phyloP scores from a whole-genome alignment of 37 sponge, comb jelly and placozoan species.

The Cladorhizidae sp. region DNA sequence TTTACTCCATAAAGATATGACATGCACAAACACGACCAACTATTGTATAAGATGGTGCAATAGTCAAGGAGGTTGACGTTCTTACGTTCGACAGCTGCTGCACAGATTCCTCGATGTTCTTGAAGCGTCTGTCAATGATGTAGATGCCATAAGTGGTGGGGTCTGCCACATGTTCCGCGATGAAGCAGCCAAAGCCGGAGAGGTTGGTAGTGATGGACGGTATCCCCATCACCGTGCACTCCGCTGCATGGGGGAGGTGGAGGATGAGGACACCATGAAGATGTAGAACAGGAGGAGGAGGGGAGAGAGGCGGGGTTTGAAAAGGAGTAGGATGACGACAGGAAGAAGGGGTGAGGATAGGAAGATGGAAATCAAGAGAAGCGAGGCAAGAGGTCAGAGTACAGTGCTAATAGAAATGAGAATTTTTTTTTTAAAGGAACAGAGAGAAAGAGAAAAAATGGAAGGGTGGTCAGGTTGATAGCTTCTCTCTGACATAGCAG shows the following conservation, averaged over 20 bases:
- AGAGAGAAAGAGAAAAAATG: too few species aligned
- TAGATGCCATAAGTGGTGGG: slow-evolving; percentile 96
- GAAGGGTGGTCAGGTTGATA: too few species aligned
- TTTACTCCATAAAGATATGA: too few species aligned
- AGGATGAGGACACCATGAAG: neutral
- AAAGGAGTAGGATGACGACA: neutral
- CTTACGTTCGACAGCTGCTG: slow-evolving; percentile 88
- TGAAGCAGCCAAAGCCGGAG: slow-evolving; percentile 98
- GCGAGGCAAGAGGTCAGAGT: too few species aligned
- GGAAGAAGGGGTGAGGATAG: neutral
- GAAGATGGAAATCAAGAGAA: neutral
- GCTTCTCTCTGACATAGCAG: too few species aligned
- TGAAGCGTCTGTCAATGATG: slow-evolving; percentile 92
- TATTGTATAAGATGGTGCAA: too few species aligned
- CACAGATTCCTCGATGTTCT: slow-evolving; percentile 81
- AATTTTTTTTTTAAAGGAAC: too few species aligned
- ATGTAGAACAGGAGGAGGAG: neutral
- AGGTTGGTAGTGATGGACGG: slow-evolving; percentile 98
- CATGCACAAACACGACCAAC: too few species aligned
- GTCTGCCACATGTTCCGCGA: slow-evolving; percentile 90
- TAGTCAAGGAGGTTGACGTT: neutral
- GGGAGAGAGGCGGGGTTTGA: neutral
- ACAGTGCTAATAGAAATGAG: too few species aligned
- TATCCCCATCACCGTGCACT: slow-evolving; percentile 98
- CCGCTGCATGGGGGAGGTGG: slow-evolving; percentile 48